phyloP scores from a whole-genome alignment of 2,113 vertebrate species.

The Helogale parvula region DNA sequence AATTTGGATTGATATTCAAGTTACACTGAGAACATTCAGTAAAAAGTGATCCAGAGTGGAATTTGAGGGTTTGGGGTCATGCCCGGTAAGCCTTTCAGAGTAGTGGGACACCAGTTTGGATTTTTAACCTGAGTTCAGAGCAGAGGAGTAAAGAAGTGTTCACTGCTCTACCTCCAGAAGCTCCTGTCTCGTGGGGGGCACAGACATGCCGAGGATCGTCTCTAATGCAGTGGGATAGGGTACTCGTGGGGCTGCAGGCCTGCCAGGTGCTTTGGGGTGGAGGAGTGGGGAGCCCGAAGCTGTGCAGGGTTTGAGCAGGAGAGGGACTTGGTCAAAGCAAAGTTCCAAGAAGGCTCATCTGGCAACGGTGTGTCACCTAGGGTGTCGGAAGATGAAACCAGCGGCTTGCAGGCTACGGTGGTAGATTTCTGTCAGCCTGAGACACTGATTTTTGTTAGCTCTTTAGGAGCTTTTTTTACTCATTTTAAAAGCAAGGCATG shows the following conservation, averaged over 20 bases:
- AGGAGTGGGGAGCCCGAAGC: background rate
- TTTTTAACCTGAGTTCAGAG: background rate
- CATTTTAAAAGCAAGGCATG: slow-evolving; percentile 32
- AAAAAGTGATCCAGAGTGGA: background rate
- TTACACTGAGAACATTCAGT: background rate
- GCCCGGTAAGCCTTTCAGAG: background rate
- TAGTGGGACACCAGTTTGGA: background rate
- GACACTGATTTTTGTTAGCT: background rate
- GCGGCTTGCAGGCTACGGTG: background rate
- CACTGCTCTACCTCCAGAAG: background rate
- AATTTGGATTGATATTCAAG: background rate
- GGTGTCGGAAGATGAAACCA: background rate
- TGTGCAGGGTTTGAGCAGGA: background rate
- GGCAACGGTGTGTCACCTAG: background rate
- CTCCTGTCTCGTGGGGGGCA: background rate
- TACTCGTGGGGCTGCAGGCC: background rate
- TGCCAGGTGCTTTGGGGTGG: background rate
- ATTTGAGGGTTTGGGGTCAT: background rate
- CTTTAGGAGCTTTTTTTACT: slow-evolving; percentile 17
- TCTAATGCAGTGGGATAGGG: background rate
- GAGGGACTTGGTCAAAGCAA: background rate
- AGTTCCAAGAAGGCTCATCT: background rate
- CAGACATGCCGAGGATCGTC: background rate
- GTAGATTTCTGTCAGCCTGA: slow-evolving; percentile 34
- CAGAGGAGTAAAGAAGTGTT: background rate